Evolutionary conservation across 2,113 vertebrate species (phyloP), one percentile per base, ranked within the genome.

Genomic region (Oplegnathus fasciatus): DNA sequence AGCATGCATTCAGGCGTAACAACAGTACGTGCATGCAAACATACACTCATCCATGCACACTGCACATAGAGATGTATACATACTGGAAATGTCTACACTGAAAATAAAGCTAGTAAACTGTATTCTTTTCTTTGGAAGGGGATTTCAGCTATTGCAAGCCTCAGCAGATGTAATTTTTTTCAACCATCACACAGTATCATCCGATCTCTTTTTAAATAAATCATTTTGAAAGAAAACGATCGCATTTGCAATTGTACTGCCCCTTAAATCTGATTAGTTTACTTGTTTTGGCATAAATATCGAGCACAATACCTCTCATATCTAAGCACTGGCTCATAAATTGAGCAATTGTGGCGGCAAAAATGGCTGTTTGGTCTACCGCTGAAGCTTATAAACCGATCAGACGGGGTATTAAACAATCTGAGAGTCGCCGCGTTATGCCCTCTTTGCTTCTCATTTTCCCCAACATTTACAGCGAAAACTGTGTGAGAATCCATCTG

Each of bases 231-330:
- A 85, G 61, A 78, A 90, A 87, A 88, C 72, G 40, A 80, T 73
- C 76, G 73, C 50, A 58, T 88, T 89, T 82, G 60, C 83, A 90
- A 78, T 89, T 62, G 44, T 34, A 30, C 76, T 57, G 75, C 83
- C 76, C 65, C 73, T 68, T 82, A 78, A 75, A 93, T 95, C 92
- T 94, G 91, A 94, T 95, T 95, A 93, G 70, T 78, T 82, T 91
- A 91, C 89, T 93, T 94, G 72, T 90, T 88, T 93, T 94, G 92
- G 92, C 91, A 74, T 87, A 86, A 91, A 88, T 83, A 83, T 4
- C 26, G 50, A 87, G 86, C 46, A 54, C 76, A 89, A 86, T 85
- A 60, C 68, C 61, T 75, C 68, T 82, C 82, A 86, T 94, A 90
- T 94, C 86, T 85, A 60, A 86, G 87, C 80, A 82, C 55, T 87